Evolutionary conservation across 2,113 vertebrate species (phyloP).

Genomic region (Cyphomyrus plagiostoma): DNA sequence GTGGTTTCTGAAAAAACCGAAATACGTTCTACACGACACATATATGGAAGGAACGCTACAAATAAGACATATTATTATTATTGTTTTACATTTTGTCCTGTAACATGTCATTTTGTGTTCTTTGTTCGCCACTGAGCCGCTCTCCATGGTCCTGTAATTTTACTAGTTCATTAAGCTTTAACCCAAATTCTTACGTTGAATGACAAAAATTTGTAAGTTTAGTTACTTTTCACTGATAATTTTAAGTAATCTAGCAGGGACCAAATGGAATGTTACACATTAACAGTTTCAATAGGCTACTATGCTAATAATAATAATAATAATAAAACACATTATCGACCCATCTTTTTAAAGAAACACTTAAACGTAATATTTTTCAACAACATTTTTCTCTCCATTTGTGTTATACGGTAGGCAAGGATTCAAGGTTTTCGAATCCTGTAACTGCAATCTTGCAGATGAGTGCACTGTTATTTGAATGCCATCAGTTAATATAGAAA

Average conservation of each 20-base stretch:
- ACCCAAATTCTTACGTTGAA: not conserved
- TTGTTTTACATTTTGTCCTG: not conserved
- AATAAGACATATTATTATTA: not conserved
- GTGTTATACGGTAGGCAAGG: not conserved
- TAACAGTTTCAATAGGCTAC: not conserved
- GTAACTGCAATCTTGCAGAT: not conserved
- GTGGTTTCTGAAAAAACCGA: not conserved
- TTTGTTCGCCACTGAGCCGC: slow-evolving; percentile 27
- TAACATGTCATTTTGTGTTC: not conserved
- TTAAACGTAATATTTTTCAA: not conserved
- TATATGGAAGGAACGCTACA: not conserved
- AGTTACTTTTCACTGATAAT: not conserved
- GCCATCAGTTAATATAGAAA: not conserved
- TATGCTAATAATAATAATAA: no score
- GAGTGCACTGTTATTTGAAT: not conserved
- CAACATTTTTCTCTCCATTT: not conserved
- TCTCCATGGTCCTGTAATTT: slow-evolving; percentile 59
- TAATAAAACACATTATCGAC: not conserved
- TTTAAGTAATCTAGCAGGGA: not conserved
- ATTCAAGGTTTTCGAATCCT: not conserved
- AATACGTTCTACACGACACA: not conserved
- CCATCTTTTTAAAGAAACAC: not conserved
- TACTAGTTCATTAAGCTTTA: not conserved
- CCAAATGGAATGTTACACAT: not conserved
- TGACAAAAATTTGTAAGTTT: not conserved